A percentile compares a stretch with the other conserved stretches of the same genome.
Conservation (phyloP, 2,113 vertebrate genomes). For the Otus sunia region DNA sequence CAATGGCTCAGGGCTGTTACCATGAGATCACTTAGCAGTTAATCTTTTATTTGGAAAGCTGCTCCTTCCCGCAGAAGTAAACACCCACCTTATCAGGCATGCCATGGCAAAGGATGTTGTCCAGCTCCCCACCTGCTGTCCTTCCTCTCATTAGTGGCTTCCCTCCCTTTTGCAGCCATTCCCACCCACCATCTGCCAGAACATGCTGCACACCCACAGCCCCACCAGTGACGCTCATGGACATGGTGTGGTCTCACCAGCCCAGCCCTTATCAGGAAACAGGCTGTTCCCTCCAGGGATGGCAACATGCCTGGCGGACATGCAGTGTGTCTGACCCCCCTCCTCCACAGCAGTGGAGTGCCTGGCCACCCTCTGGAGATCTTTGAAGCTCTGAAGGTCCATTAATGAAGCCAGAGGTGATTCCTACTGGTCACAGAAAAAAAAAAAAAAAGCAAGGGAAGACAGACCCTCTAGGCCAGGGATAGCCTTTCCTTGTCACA, state of each 20-base stretch:
- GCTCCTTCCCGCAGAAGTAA: slow-evolving; percentile 43
- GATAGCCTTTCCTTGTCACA: not conserved
- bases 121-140: slow-evolving; percentile 22
- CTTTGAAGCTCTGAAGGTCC: not conserved
- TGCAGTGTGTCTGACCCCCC: not conserved
- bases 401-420: not conserved
- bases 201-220: not conserved
- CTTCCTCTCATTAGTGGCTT: slow-evolving; percentile 29
- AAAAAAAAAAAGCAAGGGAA: not conserved
- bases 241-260: not conserved
- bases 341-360: not conserved
- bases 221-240: not conserved
- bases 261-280: not conserved
- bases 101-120: slow-evolving; percentile 7
- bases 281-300: not conserved
- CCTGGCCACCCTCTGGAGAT: not conserved
- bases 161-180: not conserved
- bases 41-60: slow-evolving; percentile 60
- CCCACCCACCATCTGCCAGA: slow-evolving; percentile 11
- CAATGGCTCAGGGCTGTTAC: not conserved
- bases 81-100: slow-evolving; percentile 31
- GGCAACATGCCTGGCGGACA: not conserved
- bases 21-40: not conserved
- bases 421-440: not conserved
- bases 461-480: not conserved